A percentile compares a stretch with the other conserved stretches of the same genome.
These are phyloP conservation scores for Sisor rabdophorus DNA, from an alignment of 2,113 vertebrate genomes.

Conservation along the genomic window DNA sequence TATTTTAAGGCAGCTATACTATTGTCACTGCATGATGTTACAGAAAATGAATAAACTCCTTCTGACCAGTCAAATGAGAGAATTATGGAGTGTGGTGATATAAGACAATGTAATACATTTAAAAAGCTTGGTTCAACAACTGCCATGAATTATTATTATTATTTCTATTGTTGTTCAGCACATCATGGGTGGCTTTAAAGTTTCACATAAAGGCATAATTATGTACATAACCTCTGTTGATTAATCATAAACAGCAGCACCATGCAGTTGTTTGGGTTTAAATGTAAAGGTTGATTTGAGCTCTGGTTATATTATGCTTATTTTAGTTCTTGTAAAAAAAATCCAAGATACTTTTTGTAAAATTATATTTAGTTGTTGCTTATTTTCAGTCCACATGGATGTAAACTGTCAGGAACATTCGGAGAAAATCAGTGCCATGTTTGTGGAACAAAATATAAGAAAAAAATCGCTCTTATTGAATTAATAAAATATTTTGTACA, in stretches of 20 bases:
- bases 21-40: not conserved
- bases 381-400: conserved; percentile 11
- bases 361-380: conserved; percentile 35
- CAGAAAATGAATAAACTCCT: not conserved
- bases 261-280: conserved; percentile 49
- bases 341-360: conserved; percentile 30
- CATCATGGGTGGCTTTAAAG: conserved; percentile 40
- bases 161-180: not conserved
- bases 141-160: not conserved
- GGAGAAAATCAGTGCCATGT: not conserved
- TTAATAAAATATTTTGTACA: conserved; percentile 28
- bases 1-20: not conserved
- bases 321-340: conserved; percentile 32
- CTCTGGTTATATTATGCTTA: conserved; percentile 38
- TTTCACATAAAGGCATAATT: conserved; percentile 11
- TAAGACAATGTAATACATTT: not conserved
- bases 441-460: not conserved
- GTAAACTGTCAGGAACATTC: conserved; percentile 4
- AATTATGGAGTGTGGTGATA: not conserved
- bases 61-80: not conserved
- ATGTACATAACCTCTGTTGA: conserved; percentile 33
- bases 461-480: conserved; percentile 2
- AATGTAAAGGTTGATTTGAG: conserved; percentile 51
- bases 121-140: not conserved
- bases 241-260: conserved; percentile 6